Conservation (phyloP, 2,797 vertebrate species). For the Fistularia tabacaria region DNA sequence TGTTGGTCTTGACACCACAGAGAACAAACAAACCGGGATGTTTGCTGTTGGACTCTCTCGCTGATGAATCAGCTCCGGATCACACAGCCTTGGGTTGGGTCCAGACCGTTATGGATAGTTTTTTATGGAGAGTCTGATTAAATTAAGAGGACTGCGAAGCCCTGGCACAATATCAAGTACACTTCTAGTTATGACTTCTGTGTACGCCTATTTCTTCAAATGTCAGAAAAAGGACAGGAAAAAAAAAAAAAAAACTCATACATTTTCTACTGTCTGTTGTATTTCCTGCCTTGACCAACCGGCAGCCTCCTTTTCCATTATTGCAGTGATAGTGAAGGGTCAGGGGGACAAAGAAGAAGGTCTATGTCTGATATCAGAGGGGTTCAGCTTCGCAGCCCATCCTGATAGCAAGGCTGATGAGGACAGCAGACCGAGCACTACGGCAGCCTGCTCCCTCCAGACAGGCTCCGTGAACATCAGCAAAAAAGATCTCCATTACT, state of each 20-base stretch:
- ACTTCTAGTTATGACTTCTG: background rate
- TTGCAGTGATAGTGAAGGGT: constrained; percentile 30
- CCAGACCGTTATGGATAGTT: too few species aligned
- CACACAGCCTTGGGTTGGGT: too few species aligned
- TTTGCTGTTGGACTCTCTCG: too few species aligned
- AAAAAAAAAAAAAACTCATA: background rate
- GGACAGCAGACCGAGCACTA: constrained; percentile 44
- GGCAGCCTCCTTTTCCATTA: constrained; percentile 5
- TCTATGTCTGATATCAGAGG: constrained; percentile 31
- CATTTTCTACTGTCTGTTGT: too few species aligned
- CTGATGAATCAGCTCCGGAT: too few species aligned
- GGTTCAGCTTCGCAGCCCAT: constrained; percentile 37
- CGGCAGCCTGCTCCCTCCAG: constrained; percentile 53
- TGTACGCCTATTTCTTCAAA: constrained; percentile 11
- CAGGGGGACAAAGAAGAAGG: constrained; percentile 17
- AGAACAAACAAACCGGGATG: too few species aligned
- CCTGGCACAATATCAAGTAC: too few species aligned
- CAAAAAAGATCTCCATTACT: constrained; percentile 74
- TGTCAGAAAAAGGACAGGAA: background rate
- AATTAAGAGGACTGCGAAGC: too few species aligned
- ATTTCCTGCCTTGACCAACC: background rate
- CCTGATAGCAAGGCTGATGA: constrained; percentile 60
- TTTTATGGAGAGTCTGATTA: too few species aligned
- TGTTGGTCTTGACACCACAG: too few species aligned
- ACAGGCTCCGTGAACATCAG: constrained; percentile 62